Percentiles rank a stretch among this genome's conserved stretches.
Evolutionary conservation across 2,113 vertebrate genomes (phyloP).

Genomic region (Pelvicachromis taeniatus): DNA sequence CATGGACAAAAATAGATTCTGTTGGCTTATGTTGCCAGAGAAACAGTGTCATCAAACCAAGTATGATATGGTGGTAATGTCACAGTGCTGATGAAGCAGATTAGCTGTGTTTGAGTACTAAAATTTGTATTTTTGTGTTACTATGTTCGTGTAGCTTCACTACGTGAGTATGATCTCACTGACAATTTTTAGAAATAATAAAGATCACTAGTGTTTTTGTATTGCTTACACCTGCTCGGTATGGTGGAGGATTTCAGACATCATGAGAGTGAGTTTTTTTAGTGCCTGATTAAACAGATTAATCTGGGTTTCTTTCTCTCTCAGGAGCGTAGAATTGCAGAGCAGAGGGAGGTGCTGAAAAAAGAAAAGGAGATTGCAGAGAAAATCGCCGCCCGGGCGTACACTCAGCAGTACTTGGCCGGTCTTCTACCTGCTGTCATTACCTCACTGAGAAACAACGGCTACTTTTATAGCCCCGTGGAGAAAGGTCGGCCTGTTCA

Average conservation of each 20-base stretch:
- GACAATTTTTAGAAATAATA: background rate
- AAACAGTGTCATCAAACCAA: background rate
- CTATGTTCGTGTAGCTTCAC: background rate
- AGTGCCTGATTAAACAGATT: background rate
- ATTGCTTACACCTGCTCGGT: background rate
- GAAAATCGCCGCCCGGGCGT: constrained; percentile 84
- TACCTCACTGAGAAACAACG: constrained; percentile 75
- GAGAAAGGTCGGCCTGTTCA: constrained; percentile 77
- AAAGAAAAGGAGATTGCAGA: constrained; percentile 78
- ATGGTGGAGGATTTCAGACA: background rate
- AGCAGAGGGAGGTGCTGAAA: constrained; percentile 74
- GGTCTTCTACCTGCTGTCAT: constrained; percentile 84
- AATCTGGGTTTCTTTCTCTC: background rate
- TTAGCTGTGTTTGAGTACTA: background rate
- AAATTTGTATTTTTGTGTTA: background rate
- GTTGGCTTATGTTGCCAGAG: background rate
- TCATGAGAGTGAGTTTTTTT: background rate
- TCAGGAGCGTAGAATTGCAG: constrained; percentile 79
- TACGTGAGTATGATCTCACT: background rate
- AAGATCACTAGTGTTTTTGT: background rate
- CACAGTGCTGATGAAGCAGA: background rate
- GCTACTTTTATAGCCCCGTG: constrained; percentile 88
- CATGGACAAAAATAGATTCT: background rate
- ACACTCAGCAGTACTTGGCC: constrained; percentile 80
- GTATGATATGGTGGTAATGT: background rate